Evolutionary conservation across 2,888 invertebrate genomes (phyloP).

Genomic region (Drosophila histrio): DNA sequence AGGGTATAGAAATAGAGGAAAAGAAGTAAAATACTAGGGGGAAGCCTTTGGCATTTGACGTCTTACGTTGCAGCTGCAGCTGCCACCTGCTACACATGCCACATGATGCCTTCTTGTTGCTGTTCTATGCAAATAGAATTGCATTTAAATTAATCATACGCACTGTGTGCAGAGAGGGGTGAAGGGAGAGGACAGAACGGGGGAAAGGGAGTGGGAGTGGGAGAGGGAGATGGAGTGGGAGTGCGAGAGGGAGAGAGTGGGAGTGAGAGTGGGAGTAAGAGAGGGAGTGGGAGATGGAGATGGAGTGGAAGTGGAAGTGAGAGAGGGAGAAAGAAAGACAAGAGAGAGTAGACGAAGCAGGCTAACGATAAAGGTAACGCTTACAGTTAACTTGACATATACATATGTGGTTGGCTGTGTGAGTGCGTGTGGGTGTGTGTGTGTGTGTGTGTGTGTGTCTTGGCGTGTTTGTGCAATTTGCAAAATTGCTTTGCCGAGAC

Average conservation of each 20-base stretch:
- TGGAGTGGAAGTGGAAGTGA: not conserved
- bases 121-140: conserved; percentile 67
- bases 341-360: not conserved
- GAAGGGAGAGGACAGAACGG: not conserved
- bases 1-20: not conserved
- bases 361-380: conserved; percentile 22
- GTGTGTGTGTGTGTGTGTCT: conserved; percentile 4
- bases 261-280: not conserved
- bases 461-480: conserved; percentile 63
- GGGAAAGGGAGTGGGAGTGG: not conserved
- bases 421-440: conserved; percentile 2
- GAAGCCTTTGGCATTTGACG: conserved; percentile 1
- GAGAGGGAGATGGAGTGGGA: not conserved
- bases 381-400: conserved; percentile 32
- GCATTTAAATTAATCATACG: conserved; percentile 80
- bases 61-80: conserved; percentile 14
- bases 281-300: not conserved
- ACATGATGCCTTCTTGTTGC: conserved; percentile 5
- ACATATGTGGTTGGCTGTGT: not conserved
- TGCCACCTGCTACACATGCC: conserved; percentile 8
- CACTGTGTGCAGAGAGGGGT: conserved; percentile 49
- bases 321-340: not conserved
- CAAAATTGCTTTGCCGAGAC: conserved; percentile 66
- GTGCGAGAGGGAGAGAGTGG: not conserved
- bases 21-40: not conserved